phyloP scores from a whole-genome alignment of 2,113 vertebrate genomes.

The Saiga tatarica region DNA sequence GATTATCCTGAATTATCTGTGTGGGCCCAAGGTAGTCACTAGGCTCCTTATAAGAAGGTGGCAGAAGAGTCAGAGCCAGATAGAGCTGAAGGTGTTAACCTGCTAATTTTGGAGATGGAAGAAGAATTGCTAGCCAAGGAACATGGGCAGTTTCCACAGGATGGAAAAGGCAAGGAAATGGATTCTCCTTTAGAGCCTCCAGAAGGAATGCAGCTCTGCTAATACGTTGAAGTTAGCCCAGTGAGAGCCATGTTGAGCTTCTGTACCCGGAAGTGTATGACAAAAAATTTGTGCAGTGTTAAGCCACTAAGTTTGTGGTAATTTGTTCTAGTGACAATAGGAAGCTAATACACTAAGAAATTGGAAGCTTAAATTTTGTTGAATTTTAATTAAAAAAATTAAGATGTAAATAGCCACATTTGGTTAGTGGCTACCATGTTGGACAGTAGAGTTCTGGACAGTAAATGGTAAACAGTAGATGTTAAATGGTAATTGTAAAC shows the following conservation, averaged over 20 bases:
- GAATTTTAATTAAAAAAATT: neutral
- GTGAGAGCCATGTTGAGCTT: neutral
- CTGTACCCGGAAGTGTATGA: neutral
- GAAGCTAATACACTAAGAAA: neutral
- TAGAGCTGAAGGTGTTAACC: neutral
- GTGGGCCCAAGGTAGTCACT: neutral
- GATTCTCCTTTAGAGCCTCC: neutral
- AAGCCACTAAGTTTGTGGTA: neutral
- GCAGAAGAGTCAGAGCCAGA: neutral
- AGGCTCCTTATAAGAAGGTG: neutral
- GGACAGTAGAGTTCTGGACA: neutral
- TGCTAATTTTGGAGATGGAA: neutral
- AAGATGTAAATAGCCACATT: neutral
- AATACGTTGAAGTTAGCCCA: neutral
- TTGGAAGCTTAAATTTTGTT: neutral
- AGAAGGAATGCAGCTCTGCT: neutral
- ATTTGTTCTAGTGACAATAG: neutral
- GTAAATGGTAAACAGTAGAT: neutral
- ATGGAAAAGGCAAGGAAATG: neutral
- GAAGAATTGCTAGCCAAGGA: neutral
- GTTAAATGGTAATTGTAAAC: neutral
- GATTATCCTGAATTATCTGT: neutral
- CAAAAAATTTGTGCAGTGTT: neutral
- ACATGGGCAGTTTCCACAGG: neutral
- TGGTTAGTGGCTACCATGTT: neutral